phyloP scores from a whole-genome alignment of 2,113 vertebrate species.

The Empidonax alnorum region DNA sequence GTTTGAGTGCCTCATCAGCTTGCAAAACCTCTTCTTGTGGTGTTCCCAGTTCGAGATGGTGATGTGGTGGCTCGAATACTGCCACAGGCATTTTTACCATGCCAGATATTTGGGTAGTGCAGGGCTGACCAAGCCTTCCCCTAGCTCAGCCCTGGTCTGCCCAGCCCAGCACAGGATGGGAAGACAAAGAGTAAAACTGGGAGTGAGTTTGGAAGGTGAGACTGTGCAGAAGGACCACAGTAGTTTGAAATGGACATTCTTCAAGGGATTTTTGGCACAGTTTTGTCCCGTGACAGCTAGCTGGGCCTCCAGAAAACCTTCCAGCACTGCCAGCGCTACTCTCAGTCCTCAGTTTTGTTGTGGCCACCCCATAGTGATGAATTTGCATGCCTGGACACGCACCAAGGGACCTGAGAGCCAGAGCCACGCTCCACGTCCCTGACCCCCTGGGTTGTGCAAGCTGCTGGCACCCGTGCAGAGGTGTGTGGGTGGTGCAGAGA shows the following conservation, averaged over 20 bases:
- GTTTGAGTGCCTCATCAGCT: background rate
- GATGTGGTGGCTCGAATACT: background rate
- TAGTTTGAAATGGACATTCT: background rate
- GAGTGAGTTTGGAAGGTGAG: background rate
- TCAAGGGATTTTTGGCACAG: background rate
- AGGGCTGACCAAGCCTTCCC: background rate
- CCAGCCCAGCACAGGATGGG: background rate
- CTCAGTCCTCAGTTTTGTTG: background rate
- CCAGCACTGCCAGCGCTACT: fast-evolving
- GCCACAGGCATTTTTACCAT: background rate
- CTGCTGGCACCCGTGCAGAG: background rate
- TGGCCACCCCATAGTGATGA: fast-evolving
- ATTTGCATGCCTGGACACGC: fast-evolving
- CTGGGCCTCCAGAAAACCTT: background rate
- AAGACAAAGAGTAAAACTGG: background rate
- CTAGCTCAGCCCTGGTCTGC: background rate
- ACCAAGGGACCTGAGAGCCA: background rate
- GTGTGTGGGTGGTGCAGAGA: background rate
- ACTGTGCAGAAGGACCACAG: background rate
- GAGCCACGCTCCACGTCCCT: background rate
- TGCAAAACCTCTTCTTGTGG: background rate
- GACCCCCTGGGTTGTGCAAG: background rate
- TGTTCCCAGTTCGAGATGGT: fast-evolving
- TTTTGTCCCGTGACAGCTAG: background rate
- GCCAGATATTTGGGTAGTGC: background rate